phyloP scores from a whole-genome alignment of 2,888 invertebrate genomes.

The Thymelicus lineola region DNA sequence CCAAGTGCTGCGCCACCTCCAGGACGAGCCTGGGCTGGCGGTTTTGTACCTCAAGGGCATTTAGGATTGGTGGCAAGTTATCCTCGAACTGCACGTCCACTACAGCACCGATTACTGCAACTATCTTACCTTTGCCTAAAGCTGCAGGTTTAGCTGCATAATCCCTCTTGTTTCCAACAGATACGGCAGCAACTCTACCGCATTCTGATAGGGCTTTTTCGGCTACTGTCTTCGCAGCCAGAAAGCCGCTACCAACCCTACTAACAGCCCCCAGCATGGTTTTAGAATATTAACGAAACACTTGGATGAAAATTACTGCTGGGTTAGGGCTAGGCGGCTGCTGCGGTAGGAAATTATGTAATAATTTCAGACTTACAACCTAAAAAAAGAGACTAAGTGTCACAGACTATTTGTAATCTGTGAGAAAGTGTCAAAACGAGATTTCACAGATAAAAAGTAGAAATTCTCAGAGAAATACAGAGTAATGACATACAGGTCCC shows the following conservation, averaged over 20 bases:
- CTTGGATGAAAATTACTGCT: slow-evolving; percentile 52
- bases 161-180: slow-evolving; percentile 65
- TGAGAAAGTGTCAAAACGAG: too few species aligned
- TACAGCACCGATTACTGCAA: slow-evolving; percentile 98
- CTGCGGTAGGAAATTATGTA: slow-evolving; percentile 73
- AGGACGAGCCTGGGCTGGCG: slow-evolving; percentile 92
- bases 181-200: slow-evolving; percentile 80
- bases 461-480: too few species aligned
- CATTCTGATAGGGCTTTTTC: slow-evolving; percentile 86
- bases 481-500: too few species aligned
- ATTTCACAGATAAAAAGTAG: too few species aligned
- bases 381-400: slow-evolving; percentile 42
- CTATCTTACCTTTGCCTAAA: slow-evolving; percentile 88
- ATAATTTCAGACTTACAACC: slow-evolving; percentile 62
- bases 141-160: slow-evolving; percentile 63
- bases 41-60: slow-evolving; percentile 96
- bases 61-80: slow-evolving; percentile 95
- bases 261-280: slow-evolving; percentile 87
- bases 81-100: slow-evolving; percentile 99
- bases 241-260: slow-evolving; percentile 85
- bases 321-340: slow-evolving; percentile 50
- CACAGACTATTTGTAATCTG: neutral
- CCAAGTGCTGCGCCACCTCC: slow-evolving; percentile 97
- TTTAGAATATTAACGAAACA: slow-evolving; percentile 53
- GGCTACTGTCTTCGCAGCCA: slow-evolving; percentile 84